Base-by-base conservation (phyloP, 2,888 invertebrate genomes). In the Sphaerophoria taeniata region DNA sequence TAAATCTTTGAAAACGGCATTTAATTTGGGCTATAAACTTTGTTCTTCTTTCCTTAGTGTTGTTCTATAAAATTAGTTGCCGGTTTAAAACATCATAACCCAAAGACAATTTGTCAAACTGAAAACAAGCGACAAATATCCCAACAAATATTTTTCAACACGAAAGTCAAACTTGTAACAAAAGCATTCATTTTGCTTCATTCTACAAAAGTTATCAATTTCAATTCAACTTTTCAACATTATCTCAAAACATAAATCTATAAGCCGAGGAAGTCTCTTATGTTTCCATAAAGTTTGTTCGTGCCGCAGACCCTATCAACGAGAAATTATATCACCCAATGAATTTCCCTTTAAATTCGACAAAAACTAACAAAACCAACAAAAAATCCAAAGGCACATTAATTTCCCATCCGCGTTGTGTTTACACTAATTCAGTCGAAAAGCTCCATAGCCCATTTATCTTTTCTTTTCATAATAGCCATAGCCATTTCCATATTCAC, bases 401-500 rank as follows among this genome's bases (percentile, higher is more conserved):
- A 84, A 84, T 80, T 80, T 58, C 61, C 71, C 80, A 80, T 80
- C 47, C 60, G 51, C 53, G 43, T 43, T 65, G 65, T 79, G 83
- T 79, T 84, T 84, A 79, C 74, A 72, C 80, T 71, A 79, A 84
- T 71, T 84, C 75, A 61, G 65, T 71, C 67, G 67, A 75, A 78
- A 77, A 79, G 65, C 79, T 36, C 51, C 74, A 83, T 83, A 70
- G 79, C 74, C 79, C 70, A 75, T 53, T 65, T 63, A 47, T 71
- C 74, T 58, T 33, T 77, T 67, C 65, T 34, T 61, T 47, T 16
- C 47, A 14, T 43, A 60, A 65, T 63, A 49, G 61, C 69, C 56
- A 51, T 31, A 16, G 65, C 58, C 76, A 72, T 73, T 11, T 43
- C 3, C 43, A 11, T 9, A n/a, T 51, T 16, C 36, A 36, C 12